Percentiles rank a stretch among this genome's conserved stretches.
Evolutionary conservation across 2,113 vertebrate genomes (phyloP).

Genomic region (Petrocephalus microphthalmus): DNA sequence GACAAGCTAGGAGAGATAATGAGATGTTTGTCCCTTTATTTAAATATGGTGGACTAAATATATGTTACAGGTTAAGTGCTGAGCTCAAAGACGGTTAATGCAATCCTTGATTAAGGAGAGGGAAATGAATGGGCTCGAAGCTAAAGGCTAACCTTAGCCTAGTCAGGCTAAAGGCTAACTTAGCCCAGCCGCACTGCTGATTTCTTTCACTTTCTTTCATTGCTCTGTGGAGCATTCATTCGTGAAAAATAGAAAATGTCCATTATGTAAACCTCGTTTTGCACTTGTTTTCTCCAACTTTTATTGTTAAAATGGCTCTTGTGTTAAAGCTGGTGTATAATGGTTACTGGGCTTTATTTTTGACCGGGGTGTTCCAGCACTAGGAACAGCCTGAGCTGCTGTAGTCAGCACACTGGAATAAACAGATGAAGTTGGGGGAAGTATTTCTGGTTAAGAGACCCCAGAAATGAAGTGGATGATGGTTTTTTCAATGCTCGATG

Average conservation of each 20-base stretch:
- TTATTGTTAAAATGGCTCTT: neutral
- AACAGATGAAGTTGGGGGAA: neutral
- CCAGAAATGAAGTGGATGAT: neutral
- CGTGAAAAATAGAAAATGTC: neutral
- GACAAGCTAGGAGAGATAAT: conserved; percentile 28
- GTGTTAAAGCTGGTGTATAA: neutral
- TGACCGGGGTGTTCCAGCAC: neutral
- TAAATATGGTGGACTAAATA: conserved; percentile 29
- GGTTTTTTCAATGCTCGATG: neutral
- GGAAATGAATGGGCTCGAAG: conserved; percentile 24
- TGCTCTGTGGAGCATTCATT: neutral
- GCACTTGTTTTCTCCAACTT: neutral
- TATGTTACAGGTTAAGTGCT: conserved; percentile 27
- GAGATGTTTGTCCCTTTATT: conserved; percentile 35
- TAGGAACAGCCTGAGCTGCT: neutral
- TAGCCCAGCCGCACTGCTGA: conserved; percentile 48
- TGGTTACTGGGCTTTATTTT: neutral
- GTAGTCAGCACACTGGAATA: neutral
- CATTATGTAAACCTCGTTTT: neutral
- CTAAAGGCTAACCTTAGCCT: conserved; percentile 21
- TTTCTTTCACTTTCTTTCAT: conserved; percentile 42
- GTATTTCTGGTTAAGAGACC: neutral
- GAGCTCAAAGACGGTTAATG: conserved; percentile 38
- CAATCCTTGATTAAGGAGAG: conserved; percentile 37
- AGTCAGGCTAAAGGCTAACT: conserved; percentile 18